Evolutionary conservation across 2,888 invertebrate species (phyloP).

Genomic region (Suillia variegata): DNA sequence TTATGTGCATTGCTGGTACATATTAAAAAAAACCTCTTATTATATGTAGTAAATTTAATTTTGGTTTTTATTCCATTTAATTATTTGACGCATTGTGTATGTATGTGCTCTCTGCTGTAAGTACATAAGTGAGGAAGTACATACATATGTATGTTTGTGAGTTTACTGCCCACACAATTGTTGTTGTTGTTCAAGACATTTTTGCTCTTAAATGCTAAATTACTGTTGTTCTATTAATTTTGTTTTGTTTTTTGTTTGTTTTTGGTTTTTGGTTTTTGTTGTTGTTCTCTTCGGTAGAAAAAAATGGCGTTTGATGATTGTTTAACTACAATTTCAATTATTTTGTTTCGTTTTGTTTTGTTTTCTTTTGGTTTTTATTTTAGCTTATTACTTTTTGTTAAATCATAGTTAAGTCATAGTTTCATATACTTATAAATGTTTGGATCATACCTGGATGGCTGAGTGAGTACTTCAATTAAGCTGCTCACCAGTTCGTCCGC

Average conservation of each 20-base stretch:
- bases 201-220: conserved; percentile 20
- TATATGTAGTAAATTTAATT: too few relatives aligned
- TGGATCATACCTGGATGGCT: conserved; percentile 36
- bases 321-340: conserved; percentile 15
- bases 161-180: too few relatives aligned
- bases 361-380: conserved; percentile 20
- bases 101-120: too few relatives aligned
- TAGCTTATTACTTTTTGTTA: conserved; percentile 17
- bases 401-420: conserved; percentile 2
- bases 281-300: conserved; percentile 35
- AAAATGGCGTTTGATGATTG: conserved; percentile 31
- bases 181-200: not conserved
- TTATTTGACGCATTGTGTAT: too few relatives aligned
- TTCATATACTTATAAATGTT: conserved; percentile 11
- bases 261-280: conserved; percentile 3
- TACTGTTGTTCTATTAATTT: conserved; percentile 1
- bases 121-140: too few relatives aligned
- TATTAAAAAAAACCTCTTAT: too few relatives aligned
- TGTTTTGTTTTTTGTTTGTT: conserved; percentile 19
- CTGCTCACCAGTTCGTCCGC: too few relatives aligned
- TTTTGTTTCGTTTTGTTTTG: too few relatives aligned
- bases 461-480: conserved; percentile 22
- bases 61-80: not conserved
- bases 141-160: too few relatives aligned
- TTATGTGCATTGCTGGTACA: too few relatives aligned